phyloP scores from a whole-genome alignment of 2,797 vertebrate genomes.

The Austrolebias charrua region DNA sequence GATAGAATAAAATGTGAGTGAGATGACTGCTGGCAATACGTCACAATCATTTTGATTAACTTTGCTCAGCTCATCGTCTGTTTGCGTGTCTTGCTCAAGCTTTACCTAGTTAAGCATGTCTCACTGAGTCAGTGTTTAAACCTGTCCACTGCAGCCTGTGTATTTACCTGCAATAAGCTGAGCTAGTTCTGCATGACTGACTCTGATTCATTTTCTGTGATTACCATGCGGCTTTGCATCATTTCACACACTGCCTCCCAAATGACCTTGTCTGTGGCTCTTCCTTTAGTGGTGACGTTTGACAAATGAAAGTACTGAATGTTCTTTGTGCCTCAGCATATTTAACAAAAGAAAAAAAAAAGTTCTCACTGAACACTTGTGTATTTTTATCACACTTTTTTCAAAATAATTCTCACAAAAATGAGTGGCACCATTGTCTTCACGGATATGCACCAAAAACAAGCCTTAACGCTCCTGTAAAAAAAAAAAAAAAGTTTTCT shows the following conservation, averaged over 20 bases:
- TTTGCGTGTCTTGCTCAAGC: conserved; percentile 27
- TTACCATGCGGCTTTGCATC: conserved; percentile 57
- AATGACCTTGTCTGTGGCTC: conserved; percentile 54
- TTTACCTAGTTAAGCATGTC: conserved; percentile 39
- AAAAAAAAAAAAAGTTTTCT: neutral
- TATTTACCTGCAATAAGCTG: conserved; percentile 50
- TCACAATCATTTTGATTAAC: conserved; percentile 11
- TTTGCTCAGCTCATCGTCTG: conserved; percentile 29
- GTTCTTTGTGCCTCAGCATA: conserved; percentile 20
- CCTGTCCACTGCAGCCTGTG: conserved; percentile 26
- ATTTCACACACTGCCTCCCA: conserved; percentile 56
- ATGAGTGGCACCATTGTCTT: neutral
- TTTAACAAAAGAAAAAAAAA: conserved; percentile 16
- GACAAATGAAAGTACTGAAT: conserved; percentile 43
- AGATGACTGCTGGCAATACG: neutral
- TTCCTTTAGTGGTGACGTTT: conserved; percentile 50
- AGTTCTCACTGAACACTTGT: neutral
- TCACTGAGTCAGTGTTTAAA: conserved; percentile 40
- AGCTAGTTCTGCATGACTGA: conserved; percentile 48
- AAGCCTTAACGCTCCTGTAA: neutral
- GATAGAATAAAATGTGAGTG: neutral
- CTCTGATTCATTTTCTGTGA: conserved; percentile 61
- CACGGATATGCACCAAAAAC: neutral
- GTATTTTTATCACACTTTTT: neutral
- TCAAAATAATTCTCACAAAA: neutral